Evolutionary conservation across 2,888 invertebrate genomes (phyloP).

Genomic region (Parapristionchus giblindavisi): DNA sequence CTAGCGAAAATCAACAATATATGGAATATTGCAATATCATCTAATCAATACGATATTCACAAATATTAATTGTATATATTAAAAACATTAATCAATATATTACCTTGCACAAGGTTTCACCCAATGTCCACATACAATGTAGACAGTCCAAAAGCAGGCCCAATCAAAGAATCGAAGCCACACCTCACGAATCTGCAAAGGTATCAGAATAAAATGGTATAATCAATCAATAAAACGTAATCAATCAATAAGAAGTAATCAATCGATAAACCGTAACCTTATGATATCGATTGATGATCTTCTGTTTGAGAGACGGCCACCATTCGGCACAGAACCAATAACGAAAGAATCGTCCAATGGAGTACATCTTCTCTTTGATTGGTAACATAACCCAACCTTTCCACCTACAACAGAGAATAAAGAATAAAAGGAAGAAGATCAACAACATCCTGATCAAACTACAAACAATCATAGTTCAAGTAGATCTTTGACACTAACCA

Average conservation of each 20-base stretch:
- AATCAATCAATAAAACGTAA: background rate
- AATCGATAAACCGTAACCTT: background rate
- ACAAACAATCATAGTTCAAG: no score
- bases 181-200: slow-evolving; percentile 49
- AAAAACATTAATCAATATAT: background rate
- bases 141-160: slow-evolving; percentile 52
- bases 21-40: no score
- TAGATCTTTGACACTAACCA: slow-evolving; percentile 13
- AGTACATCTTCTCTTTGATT: slow-evolving; percentile 26
- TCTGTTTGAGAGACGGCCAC: slow-evolving; percentile 49
- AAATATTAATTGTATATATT: background rate
- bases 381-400: slow-evolving; percentile 35
- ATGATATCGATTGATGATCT: background rate
- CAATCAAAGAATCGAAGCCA: slow-evolving; percentile 49
- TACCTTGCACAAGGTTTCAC: slow-evolving; percentile 43
- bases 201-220: background rate
- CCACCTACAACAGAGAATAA: background rate
- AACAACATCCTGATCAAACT: background rate
- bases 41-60: no score
- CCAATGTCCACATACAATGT: slow-evolving; percentile 57
- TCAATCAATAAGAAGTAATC: background rate
- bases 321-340: slow-evolving; percentile 67
- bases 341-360: slow-evolving; percentile 42
- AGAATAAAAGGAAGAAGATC: background rate
- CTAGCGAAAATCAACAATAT: no score